Conservation (phyloP, 2,888 invertebrate genomes). For the Tiliacea aurago region DNA sequence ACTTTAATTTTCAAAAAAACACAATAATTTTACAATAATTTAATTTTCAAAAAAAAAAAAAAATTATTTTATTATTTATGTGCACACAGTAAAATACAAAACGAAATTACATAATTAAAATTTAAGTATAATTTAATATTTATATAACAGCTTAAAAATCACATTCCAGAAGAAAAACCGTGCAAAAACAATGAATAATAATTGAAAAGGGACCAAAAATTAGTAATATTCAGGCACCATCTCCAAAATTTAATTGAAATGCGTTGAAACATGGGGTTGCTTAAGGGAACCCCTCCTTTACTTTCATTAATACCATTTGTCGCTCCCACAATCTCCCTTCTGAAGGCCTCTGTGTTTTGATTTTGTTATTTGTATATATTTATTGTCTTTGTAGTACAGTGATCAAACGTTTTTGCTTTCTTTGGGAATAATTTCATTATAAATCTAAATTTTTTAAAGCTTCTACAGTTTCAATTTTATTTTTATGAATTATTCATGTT, state of each 20-base stretch:
- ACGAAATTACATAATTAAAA: no score
- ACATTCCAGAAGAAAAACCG: constrained; percentile 6
- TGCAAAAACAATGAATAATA: constrained; percentile 39
- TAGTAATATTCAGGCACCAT: constrained; percentile 61
- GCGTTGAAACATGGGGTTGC: constrained; percentile 68
- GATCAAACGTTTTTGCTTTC: constrained; percentile 52
- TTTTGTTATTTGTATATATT: constrained; percentile 44
- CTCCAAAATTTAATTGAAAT: constrained; percentile 73
- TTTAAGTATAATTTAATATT: no score
- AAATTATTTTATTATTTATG: no score
- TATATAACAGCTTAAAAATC: neutral
- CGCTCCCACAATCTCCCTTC: constrained; percentile 60
- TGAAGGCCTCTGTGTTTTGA: constrained; percentile 62
- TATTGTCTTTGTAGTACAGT: constrained; percentile 51
- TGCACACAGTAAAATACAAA: no score
- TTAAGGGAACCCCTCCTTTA: constrained; percentile 64
- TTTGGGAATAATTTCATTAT: constrained; percentile 35
- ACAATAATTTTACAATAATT: no score
- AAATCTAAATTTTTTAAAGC: neutral
- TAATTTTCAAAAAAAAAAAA: no score
- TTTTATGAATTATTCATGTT: constrained; percentile 13
- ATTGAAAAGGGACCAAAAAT: constrained; percentile 43
- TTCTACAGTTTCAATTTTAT: neutral
- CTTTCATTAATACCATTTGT: constrained; percentile 76
- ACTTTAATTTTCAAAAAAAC: no score